phyloP scores from a whole-genome alignment of 2,113 vertebrate species.

The Pan troglodytes region DNA sequence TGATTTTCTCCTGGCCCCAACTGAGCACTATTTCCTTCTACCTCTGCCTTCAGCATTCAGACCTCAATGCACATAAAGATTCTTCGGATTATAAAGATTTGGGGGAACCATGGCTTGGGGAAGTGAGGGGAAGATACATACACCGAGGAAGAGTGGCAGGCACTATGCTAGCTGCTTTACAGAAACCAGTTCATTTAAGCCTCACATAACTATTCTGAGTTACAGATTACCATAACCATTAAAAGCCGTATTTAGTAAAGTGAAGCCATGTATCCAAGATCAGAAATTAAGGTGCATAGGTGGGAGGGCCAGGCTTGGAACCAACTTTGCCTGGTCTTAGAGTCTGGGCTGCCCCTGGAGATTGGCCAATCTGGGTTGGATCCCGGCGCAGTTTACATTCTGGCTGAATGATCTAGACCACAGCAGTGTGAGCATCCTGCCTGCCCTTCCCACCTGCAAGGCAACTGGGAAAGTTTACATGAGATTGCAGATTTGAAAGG shows the following conservation, averaged over 20 bases:
- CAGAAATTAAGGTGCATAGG: neutral
- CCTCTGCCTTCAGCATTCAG: neutral
- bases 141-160: neutral
- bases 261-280: neutral
- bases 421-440: neutral
- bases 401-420: neutral
- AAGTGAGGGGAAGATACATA: neutral
- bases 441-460: neutral
- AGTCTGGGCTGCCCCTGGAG: neutral
- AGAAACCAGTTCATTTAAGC: neutral
- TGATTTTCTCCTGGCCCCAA: neutral
- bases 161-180: neutral
- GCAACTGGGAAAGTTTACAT: neutral
- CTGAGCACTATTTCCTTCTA: neutral
- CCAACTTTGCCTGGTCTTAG: neutral
- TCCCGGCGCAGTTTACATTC: neutral
- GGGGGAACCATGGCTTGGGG: neutral
- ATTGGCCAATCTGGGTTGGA: neutral
- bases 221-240: neutral
- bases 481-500: no score
- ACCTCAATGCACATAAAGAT: rapidly evolving
- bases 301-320: neutral
- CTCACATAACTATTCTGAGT: no score
- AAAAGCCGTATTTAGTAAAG: neutral
- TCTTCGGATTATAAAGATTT: neutral